Evolutionary conservation across 2,797 vertebrate species (phyloP).

Genomic region (Typhlichthys eigenmanni): DNA sequence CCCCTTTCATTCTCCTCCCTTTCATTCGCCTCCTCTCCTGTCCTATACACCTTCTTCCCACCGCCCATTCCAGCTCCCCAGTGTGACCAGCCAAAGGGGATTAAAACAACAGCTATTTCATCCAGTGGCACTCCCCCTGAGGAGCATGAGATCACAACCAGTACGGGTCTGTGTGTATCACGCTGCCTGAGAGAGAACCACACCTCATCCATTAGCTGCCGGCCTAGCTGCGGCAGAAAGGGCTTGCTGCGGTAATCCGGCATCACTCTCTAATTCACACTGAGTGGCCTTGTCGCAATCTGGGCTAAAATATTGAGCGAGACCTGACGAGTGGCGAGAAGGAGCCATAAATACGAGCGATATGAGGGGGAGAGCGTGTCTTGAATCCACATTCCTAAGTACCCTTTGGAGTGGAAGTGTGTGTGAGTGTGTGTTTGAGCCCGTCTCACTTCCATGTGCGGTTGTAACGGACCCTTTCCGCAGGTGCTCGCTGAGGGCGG

Average conservation of each 20-base stretch:
- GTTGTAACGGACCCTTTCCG: constrained; percentile 42
- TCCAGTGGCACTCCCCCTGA: constrained; percentile 55
- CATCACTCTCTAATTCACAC: constrained; percentile 60
- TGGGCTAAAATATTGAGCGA: constrained; percentile 50
- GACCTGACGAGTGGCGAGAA: constrained; percentile 45
- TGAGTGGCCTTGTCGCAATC: constrained; percentile 48
- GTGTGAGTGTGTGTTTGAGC: constrained; percentile 27
- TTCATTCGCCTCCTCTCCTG: constrained; percentile 18
- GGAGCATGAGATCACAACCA: constrained; percentile 55
- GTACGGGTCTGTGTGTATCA: constrained; percentile 47
- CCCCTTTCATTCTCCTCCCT: constrained; percentile 4
- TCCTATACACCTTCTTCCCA: constrained; percentile 23
- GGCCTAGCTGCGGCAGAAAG: constrained; percentile 29
- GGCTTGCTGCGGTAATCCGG: constrained; percentile 42
- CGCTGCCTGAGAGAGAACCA: constrained; percentile 30
- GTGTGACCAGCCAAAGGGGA: constrained; percentile 46
- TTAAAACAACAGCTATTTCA: constrained; percentile 62
- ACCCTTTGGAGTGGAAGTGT: constrained; percentile 30
- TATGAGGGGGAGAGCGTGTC: constrained; percentile 30
- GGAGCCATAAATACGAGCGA: constrained; percentile 42
- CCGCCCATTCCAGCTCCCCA: constrained; percentile 23
- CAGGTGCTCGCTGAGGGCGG: constrained; percentile 69
- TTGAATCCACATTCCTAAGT: constrained; percentile 53
- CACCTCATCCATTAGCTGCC: constrained; percentile 63
- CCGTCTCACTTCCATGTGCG: constrained; percentile 23